Evolutionary conservation across 2,888 invertebrate species (phyloP), one percentile per base, ranked within the genome.

Genomic region (Tupiocoris notatus): DNA sequence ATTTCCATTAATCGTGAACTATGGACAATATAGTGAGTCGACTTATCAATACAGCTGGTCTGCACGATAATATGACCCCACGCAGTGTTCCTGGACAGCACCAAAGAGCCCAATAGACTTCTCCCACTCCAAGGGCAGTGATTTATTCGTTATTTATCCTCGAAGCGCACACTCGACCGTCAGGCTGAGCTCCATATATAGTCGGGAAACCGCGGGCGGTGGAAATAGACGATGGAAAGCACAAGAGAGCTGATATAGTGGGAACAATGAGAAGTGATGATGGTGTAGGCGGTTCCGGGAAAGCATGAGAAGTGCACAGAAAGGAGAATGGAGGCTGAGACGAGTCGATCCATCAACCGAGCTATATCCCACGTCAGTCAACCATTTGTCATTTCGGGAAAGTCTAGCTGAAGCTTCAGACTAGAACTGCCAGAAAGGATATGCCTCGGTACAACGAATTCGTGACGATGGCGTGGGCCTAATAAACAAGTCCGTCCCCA

Each of bases 261-360:
- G 70, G 70, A 59, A 59, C 70, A 70, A 70, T 70, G 70, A 70
- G 70, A 70, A 70, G 70, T 59, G 70, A 70, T 70, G 70, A 70
- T 58, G 58, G 70, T 57, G 17, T 39, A 12, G 39, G 39, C 39
- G 39, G 39, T 12, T 12, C 39, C 39, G 3, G 39, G n/a, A n/a
- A 59, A 1, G 25, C 9, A 23, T n/a, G 18, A 16, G 18, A 23
- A 39, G 6, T n/a, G 6, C 39, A 12, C 2, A 24, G 70, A 24
- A 25, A 12, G n/a, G 66, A n/a, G n/a, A 39, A 9, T 2, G 24
- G 70, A 17, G 21, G 24, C 58, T 39, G 39, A 12, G 39, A 39
- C 3, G 18, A 59, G 24, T 70, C 70, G 24, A 70, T 70, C 70
- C 70, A 70, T 70, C 70, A 70, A 70, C 24, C 70, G 6, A 59